Evolutionary conservation across 2,113 vertebrate species (phyloP).

Genomic region (Scopus umbretta): DNA sequence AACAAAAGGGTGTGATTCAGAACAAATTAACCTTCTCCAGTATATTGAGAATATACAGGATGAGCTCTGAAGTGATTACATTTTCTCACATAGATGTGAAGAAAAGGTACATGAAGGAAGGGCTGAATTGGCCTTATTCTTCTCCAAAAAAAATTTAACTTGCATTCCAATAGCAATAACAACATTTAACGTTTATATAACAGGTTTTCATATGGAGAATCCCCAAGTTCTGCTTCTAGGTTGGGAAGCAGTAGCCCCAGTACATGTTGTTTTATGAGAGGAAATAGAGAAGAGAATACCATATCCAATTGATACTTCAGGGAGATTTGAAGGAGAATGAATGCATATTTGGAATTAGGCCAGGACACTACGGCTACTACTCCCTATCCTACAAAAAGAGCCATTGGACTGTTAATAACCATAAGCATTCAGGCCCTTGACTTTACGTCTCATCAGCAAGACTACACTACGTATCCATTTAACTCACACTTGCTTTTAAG

Average conservation of each 20-base stretch:
- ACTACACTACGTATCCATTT: not conserved
- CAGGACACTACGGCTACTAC: not conserved
- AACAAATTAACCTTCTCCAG: not conserved
- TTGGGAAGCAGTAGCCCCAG: not conserved
- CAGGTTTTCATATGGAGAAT: not conserved
- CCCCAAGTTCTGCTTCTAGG: not conserved
- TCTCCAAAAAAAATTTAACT: not conserved
- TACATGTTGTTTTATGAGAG: not conserved
- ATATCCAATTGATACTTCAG: conserved; percentile 9
- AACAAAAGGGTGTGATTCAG: not conserved
- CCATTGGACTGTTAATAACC: conserved; percentile 28
- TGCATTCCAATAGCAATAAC: not conserved
- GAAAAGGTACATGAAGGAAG: not conserved
- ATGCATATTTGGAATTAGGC: not conserved
- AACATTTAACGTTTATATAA: not conserved
- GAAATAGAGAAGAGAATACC: conserved; percentile 5
- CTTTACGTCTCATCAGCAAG: not conserved
- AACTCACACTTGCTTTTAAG: not conserved
- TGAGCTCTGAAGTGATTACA: not conserved
- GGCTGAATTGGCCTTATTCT: not conserved
- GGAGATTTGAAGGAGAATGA: conserved; percentile 28
- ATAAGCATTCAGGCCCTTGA: not conserved
- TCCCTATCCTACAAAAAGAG: not conserved
- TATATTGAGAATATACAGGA: not conserved
- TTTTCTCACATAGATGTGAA: not conserved